A percentile compares a stretch with the other conserved stretches of the same genome.
These are phyloP conservation scores for Uria aalge DNA, from an alignment of 2,113 vertebrate species.

Conservation along the genomic window DNA sequence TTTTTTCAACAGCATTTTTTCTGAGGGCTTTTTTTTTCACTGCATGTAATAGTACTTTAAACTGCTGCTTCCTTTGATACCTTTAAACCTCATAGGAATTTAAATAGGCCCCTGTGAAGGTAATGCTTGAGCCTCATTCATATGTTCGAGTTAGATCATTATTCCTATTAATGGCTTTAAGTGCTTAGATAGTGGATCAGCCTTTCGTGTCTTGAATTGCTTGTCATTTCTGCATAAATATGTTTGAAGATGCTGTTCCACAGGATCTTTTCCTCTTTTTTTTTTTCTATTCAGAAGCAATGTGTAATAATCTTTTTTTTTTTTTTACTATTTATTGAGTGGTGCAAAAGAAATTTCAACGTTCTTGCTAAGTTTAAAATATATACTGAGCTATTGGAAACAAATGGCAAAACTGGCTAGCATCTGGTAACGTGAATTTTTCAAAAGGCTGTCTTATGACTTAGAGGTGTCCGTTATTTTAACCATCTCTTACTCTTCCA, in stretches of 20 bases:
- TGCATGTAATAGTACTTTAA: slow-evolving; percentile 43
- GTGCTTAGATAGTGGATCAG: slow-evolving; percentile 71
- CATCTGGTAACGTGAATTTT: neutral
- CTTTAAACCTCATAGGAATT: slow-evolving; percentile 69
- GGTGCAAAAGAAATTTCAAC: neutral
- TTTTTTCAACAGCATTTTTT: slow-evolving; percentile 55
- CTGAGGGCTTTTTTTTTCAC: neutral
- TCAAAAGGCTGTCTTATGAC: neutral
- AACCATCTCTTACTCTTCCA: neutral
- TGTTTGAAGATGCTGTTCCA: slow-evolving; percentile 30
- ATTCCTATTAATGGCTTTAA: slow-evolving; percentile 77
- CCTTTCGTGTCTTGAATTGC: slow-evolving; percentile 60
- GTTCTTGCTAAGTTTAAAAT: slow-evolving; percentile 1
- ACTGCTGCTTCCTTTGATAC: slow-evolving; percentile 57
- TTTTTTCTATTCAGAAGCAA: slow-evolving; percentile 38
- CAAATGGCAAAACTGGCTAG: neutral
- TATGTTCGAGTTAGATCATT: slow-evolving; percentile 66
- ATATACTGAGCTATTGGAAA: neutral
- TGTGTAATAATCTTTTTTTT: slow-evolving; percentile 1
- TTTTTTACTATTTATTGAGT: slow-evolving; percentile 45
- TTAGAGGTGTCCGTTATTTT: neutral
- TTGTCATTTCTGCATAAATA: slow-evolving; percentile 74
- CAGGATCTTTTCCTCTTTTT: slow-evolving; percentile 6
- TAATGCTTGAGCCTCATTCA: slow-evolving; percentile 67
- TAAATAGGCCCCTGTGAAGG: slow-evolving; percentile 65